A percentile compares a stretch with the other conserved stretches of the same genome.
Evolutionary conservation across 2,797 vertebrate species (phyloP).

Genomic region (Cercopithecus mitis): DNA sequence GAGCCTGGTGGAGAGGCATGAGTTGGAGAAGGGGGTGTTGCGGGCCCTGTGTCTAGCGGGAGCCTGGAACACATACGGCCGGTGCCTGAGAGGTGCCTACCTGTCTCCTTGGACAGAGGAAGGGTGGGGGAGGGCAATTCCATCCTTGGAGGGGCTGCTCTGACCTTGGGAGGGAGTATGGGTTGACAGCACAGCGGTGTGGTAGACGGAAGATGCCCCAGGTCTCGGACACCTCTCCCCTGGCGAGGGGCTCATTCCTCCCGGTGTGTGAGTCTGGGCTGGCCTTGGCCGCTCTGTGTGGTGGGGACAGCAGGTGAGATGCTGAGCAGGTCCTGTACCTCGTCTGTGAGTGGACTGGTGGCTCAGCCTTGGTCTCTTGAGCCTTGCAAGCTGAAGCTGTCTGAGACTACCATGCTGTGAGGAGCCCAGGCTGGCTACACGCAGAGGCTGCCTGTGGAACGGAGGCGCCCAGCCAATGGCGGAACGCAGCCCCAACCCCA

Average conservation of each 20-base stretch:
- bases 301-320: accelerated
- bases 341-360: accelerated
- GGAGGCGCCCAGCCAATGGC: accelerated
- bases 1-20: neutral
- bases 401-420: neutral
- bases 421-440: neutral
- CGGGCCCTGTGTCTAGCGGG: neutral
- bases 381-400: no score
- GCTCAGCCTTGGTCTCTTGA: no score
- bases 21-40: neutral
- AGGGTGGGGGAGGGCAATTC: no score
- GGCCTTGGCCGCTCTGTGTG: neutral
- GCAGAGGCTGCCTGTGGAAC: no score
- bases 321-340: no score
- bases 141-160: no score
- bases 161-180: accelerated
- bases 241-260: neutral
- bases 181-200: neutral
- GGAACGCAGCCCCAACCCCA: neutral
- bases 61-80: accelerated
- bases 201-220: accelerated
- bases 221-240: neutral
- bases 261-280: accelerated
- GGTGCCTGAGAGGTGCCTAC: neutral
- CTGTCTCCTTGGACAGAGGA: neutral